Percentiles rank a stretch among this genome's conserved stretches.
Evolutionary conservation across 2,797 vertebrate species (phyloP).

Genomic region (Dendrocincla tyrannina): DNA sequence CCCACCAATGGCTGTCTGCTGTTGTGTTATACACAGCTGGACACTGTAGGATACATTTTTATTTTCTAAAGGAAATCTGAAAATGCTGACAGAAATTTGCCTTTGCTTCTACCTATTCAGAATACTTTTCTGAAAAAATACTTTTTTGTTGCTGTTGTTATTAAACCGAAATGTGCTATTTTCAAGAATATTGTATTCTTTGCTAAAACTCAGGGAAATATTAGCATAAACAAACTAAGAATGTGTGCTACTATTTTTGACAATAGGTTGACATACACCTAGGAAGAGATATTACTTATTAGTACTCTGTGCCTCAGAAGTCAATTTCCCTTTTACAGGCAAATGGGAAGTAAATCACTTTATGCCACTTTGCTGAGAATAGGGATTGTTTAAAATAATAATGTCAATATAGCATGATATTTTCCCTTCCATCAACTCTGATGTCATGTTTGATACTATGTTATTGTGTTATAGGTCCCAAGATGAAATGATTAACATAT

Average conservation of each 20-base stretch:
- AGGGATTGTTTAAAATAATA: constrained; percentile 44
- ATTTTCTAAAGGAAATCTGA: neutral
- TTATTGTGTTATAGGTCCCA: neutral
- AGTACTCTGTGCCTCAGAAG: neutral
- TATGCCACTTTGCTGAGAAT: neutral
- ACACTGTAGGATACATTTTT: neutral
- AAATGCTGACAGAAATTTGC: neutral
- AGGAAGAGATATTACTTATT: constrained; percentile 12
- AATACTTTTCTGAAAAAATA: too few species aligned
- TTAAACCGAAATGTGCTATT: neutral
- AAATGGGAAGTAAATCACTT: constrained; percentile 55
- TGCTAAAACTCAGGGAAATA: neutral
- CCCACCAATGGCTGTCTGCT: neutral
- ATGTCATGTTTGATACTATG: neutral
- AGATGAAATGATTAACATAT: neutral
- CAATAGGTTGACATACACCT: neutral
- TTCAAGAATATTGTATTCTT: neutral
- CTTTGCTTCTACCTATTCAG: neutral
- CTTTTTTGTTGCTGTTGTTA: neutral
- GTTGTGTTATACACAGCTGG: neutral
- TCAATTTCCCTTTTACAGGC: constrained; percentile 37
- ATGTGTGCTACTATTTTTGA: neutral
- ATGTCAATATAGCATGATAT: neutral
- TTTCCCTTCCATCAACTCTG: constrained; percentile 26
- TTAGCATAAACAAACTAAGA: neutral